Percentiles rank a stretch among this genome's conserved stretches.
These are phyloP conservation scores for Erithacus rubecula DNA, from an alignment of 2,797 vertebrate genomes.

Conservation along the genomic window DNA sequence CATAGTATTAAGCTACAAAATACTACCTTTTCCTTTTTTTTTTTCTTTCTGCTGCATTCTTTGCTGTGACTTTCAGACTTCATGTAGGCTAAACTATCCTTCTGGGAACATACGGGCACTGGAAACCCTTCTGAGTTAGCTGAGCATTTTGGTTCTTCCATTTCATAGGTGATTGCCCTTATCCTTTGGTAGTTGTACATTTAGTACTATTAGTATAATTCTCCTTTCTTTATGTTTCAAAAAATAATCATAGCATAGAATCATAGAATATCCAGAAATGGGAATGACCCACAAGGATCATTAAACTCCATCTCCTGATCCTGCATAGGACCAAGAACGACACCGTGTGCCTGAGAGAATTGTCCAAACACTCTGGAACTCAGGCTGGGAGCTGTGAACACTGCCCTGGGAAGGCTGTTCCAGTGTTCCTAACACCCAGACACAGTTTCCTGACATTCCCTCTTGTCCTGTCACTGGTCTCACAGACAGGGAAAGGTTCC, in stretches of 20 bases:
- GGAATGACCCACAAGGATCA: neutral
- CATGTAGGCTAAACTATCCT: neutral
- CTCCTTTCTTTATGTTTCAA: neutral
- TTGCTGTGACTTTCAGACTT: neutral
- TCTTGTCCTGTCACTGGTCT: neutral
- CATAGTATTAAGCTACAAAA: neutral
- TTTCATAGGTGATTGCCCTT: neutral
- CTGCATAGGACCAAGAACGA: neutral
- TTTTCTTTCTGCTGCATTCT: neutral
- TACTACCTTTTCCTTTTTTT: neutral
- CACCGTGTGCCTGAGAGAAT: accelerated
- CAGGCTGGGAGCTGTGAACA: neutral
- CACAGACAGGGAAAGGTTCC: neutral
- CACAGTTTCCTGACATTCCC: neutral
- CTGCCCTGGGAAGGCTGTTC: neutral
- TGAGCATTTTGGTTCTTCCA: neutral
- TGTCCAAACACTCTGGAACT: neutral
- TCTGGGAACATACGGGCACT: neutral
- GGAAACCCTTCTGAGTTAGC: neutral
- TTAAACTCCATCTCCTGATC: neutral
- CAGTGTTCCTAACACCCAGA: neutral
- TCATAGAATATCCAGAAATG: neutral
- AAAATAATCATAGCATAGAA: neutral
- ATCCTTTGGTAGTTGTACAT: neutral
- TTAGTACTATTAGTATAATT: neutral